Conservation (phyloP, 2,888 invertebrate genomes). For the Brachynemurus nebulosus region DNA sequence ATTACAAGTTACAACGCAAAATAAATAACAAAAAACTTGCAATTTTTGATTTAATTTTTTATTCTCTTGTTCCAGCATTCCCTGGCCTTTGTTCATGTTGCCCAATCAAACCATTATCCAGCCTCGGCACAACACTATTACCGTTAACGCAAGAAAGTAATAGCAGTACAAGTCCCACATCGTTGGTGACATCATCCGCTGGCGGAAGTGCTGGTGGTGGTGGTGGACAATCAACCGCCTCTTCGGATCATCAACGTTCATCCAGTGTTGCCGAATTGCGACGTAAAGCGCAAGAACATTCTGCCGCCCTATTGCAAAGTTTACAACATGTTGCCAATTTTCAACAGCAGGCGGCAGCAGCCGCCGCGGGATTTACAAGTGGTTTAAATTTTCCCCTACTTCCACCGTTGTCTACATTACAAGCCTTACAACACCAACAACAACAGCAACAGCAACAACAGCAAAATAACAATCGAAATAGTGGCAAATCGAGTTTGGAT, state of each 20-base stretch:
- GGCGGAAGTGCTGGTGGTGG: constrained; percentile 18
- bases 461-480: neutral
- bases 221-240: constrained; percentile 27
- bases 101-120: constrained; percentile 46
- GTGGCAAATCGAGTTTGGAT: neutral
- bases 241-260: constrained; percentile 44
- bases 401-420: constrained; percentile 27
- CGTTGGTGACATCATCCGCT: constrained; percentile 27
- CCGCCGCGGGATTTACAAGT: constrained; percentile 31
- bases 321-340: constrained; percentile 49
- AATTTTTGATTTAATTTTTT: no score
- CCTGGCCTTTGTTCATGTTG: constrained; percentile 70
- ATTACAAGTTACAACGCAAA: no score
- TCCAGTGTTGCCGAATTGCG: constrained; percentile 85
- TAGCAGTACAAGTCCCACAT: constrained; percentile 27
- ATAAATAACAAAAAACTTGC: no score
- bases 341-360: constrained; percentile 41
- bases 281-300: constrained; percentile 89
- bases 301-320: constrained; percentile 70
- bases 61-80: constrained; percentile 40
- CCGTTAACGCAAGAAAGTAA: constrained; percentile 20
- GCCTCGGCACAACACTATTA: constrained; percentile 25
- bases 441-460: neutral
- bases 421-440: constrained; percentile 22
- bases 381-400: constrained; percentile 35